Evolutionary conservation across 2,797 vertebrate genomes (phyloP).

Genomic region (Selene dorsalis): DNA sequence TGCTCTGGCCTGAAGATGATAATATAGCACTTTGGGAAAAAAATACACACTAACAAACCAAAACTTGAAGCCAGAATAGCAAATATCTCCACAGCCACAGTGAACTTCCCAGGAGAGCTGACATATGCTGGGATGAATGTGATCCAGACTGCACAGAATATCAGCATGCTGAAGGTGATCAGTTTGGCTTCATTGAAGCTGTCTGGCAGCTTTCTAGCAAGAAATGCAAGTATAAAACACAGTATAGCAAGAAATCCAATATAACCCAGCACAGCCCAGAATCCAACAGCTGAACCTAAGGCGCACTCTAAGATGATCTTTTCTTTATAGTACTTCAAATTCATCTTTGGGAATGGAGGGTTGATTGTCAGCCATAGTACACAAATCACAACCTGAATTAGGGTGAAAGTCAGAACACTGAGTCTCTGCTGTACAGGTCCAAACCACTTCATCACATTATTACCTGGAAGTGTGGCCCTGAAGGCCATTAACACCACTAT

Average conservation of each 20-base stretch:
- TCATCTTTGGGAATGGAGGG: slow-evolving; percentile 80
- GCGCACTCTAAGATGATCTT: slow-evolving; percentile 79
- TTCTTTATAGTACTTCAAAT: slow-evolving; percentile 71
- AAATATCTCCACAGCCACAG: slow-evolving; percentile 84
- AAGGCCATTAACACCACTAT: slow-evolving; percentile 84
- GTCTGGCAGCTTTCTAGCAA: slow-evolving; percentile 80
- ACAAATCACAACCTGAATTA: slow-evolving; percentile 82
- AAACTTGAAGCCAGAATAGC: slow-evolving; percentile 82
- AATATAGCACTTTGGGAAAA: slow-evolving; percentile 80
- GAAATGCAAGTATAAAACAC: slow-evolving; percentile 81
- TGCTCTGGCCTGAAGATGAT: slow-evolving; percentile 74
- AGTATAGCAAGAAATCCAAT: slow-evolving; percentile 76
- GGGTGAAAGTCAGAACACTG: slow-evolving; percentile 75
- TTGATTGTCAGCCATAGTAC: slow-evolving; percentile 77
- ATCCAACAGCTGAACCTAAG: slow-evolving; percentile 75
- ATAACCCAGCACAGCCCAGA: slow-evolving; percentile 80
- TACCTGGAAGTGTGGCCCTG: slow-evolving; percentile 80
- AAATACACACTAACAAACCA: slow-evolving; percentile 77
- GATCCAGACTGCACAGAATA: slow-evolving; percentile 84
- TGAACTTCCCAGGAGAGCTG: slow-evolving; percentile 84
- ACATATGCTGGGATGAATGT: slow-evolving; percentile 83
- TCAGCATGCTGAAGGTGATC: slow-evolving; percentile 85
- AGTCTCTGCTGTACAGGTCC: slow-evolving; percentile 81
- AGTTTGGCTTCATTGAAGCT: slow-evolving; percentile 83
- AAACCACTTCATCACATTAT: slow-evolving; percentile 84